Evolutionary conservation across 92 coral and sea anemone species (phyloP).

Genomic region (Actinernus sp.): DNA sequence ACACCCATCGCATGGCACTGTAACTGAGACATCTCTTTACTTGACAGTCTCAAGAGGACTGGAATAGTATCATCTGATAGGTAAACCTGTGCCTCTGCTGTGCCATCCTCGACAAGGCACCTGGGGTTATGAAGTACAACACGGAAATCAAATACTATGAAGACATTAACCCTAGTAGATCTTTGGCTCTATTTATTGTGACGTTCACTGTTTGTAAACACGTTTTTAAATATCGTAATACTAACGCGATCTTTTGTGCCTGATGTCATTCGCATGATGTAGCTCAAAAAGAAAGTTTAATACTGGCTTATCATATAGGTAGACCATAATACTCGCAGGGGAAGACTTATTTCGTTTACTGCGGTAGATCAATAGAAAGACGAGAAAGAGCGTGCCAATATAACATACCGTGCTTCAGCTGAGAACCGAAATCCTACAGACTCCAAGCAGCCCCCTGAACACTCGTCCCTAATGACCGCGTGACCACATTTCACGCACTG

Average conservation of each 20-base stretch:
- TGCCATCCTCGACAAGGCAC: conserved; percentile 93
- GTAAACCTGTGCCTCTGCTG: conserved; percentile 87
- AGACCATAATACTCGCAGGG: too few species aligned
- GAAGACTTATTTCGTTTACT: too few species aligned
- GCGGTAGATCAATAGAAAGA: too few species aligned
- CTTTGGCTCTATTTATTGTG: not conserved
- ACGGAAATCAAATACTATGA: not conserved
- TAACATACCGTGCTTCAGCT: conserved; percentile 82
- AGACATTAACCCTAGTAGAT: not conserved
- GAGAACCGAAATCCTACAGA: conserved; percentile 56
- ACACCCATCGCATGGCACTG: conserved; percentile 65
- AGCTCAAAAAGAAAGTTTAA: too few species aligned
- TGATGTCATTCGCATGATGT: too few species aligned
- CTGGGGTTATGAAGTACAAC: conserved; percentile 19
- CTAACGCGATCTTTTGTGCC: too few species aligned
- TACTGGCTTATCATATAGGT: too few species aligned
- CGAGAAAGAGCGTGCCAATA: too few species aligned
- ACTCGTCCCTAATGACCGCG: conserved; percentile 70
- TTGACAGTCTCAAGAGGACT: conserved; percentile 54
- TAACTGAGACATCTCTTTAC: conserved; percentile 62
- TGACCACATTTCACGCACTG: conserved; percentile 85
- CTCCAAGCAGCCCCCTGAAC: conserved; percentile 63
- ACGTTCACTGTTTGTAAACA: too few species aligned
- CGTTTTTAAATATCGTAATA: too few species aligned
- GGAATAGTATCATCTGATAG: conserved; percentile 73